These are phyloP conservation scores for Piscicola geometra DNA, from an alignment of 2,888 invertebrate genomes.

Conservation along the genomic window DNA sequence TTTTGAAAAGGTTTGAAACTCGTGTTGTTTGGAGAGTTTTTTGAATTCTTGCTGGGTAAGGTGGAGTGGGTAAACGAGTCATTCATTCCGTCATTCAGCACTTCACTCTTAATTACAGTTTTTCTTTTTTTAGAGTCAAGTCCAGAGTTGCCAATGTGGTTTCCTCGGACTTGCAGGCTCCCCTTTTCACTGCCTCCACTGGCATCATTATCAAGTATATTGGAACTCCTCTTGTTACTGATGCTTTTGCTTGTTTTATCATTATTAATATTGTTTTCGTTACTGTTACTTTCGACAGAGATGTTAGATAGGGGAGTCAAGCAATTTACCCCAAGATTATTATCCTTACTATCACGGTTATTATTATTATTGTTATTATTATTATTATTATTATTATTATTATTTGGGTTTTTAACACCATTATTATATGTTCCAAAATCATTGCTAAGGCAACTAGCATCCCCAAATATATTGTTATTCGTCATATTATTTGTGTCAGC, in stretches of 20 bases:
- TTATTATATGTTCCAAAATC: neutral
- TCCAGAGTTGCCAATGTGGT: neutral
- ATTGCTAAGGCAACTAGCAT: neutral
- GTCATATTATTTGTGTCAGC: too few relatives aligned
- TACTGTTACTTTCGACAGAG: neutral
- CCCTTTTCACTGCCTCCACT: neutral
- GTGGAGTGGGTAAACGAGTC: too few relatives aligned
- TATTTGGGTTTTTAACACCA: neutral
- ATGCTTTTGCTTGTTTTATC: neutral
- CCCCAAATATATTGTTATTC: neutral
- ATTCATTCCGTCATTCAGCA: too few relatives aligned
- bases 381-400: slow-evolving; percentile 7
- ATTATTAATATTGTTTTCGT: neutral
- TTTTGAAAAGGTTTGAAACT: too few relatives aligned
- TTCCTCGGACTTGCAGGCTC: neutral
- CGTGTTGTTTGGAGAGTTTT: too few relatives aligned
- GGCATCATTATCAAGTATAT: neutral
- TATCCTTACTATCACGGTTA: too few relatives aligned
- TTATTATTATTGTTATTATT: slow-evolving; percentile 12
- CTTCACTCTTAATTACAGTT: too few relatives aligned
- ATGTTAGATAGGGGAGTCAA: neutral
- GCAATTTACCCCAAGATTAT: neutral
- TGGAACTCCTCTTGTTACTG: neutral
- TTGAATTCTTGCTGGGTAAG: too few relatives aligned
- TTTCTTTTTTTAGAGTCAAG: too few relatives aligned